Conservation (phyloP, 2,888 invertebrate species). For the Phalera bucephala region DNA sequence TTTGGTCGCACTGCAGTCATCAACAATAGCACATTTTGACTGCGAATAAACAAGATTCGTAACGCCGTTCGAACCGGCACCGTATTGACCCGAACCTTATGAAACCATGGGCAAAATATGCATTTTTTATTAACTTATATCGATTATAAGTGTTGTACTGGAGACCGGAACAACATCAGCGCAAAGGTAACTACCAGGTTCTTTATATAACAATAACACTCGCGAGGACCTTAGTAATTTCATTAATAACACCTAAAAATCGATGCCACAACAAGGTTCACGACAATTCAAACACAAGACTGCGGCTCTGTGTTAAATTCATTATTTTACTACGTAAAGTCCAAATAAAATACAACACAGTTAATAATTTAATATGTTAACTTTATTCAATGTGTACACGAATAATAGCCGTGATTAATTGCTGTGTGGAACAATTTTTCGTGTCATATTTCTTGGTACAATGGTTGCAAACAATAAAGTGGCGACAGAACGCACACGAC, state of each 20-base stretch:
- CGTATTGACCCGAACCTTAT: slow-evolving; percentile 64
- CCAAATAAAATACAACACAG: slow-evolving; percentile 31
- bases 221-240: slow-evolving; percentile 76
- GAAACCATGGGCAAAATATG: slow-evolving; percentile 75
- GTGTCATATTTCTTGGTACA: slow-evolving; percentile 68
- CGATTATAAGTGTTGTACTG: slow-evolving; percentile 58
- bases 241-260: slow-evolving; percentile 83
- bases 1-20: slow-evolving; percentile 44
- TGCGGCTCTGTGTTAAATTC: slow-evolving; percentile 73
- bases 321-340: slow-evolving; percentile 67
- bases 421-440: slow-evolving; percentile 46
- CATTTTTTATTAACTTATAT: slow-evolving; percentile 79
- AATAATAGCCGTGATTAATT: slow-evolving; percentile 36
- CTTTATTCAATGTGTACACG: slow-evolving; percentile 34
- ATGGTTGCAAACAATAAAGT: slow-evolving; percentile 68
- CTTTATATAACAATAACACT: slow-evolving; percentile 64
- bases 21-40: slow-evolving; percentile 30
- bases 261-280: slow-evolving; percentile 76
- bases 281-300: slow-evolving; percentile 75
- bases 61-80: slow-evolving; percentile 42
- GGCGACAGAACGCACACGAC: slow-evolving; percentile 45
- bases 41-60: slow-evolving; percentile 48
- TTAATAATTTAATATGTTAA: slow-evolving; percentile 24
- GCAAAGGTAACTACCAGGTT: slow-evolving; percentile 53
- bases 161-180: slow-evolving; percentile 34